Conservation (phyloP, 2,113 vertebrate genomes). For the Brachyhypopomus occidentalis region DNA sequence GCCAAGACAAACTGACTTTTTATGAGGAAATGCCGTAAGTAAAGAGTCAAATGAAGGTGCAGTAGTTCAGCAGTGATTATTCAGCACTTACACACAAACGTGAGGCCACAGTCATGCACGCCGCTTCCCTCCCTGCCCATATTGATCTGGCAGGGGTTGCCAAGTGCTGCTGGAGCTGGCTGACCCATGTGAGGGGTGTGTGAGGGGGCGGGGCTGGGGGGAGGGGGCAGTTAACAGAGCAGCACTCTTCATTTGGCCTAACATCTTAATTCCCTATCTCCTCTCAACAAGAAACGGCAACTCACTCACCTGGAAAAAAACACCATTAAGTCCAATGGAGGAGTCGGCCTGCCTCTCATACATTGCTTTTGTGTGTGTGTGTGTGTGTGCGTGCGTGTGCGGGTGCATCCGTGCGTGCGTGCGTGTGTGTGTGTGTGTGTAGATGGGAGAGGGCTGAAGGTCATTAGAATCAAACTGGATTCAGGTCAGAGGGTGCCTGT, state of each 20-base stretch:
- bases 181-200: constrained; percentile 28
- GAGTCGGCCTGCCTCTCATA: constrained; percentile 64
- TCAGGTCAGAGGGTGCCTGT: constrained; percentile 73
- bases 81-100: background rate
- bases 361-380: constrained; percentile 8
- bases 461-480: constrained; percentile 72
- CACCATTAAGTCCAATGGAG: constrained; percentile 81
- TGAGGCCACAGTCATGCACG: background rate
- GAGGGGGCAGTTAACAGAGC: constrained; percentile 47
- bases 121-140: constrained; percentile 60
- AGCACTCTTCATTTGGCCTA: constrained; percentile 60
- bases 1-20: background rate
- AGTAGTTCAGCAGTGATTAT: background rate
- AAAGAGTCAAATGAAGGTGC: background rate
- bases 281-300: constrained; percentile 81
- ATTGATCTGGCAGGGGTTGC: constrained; percentile 64
- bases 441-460: constrained; percentile 69
- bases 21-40: background rate
- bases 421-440: constrained; percentile 47
- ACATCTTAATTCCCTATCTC: constrained; percentile 82
- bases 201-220: constrained; percentile 14
- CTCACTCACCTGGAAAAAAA: constrained; percentile 86
- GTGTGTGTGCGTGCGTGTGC: constrained; percentile 25
- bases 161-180: constrained; percentile 36
- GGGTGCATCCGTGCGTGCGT: constrained; percentile 2